Percentiles rank a stretch among this genome's conserved stretches.
Conservation (phyloP, 2,113 vertebrate genomes). For the Cebus imitator region DNA sequence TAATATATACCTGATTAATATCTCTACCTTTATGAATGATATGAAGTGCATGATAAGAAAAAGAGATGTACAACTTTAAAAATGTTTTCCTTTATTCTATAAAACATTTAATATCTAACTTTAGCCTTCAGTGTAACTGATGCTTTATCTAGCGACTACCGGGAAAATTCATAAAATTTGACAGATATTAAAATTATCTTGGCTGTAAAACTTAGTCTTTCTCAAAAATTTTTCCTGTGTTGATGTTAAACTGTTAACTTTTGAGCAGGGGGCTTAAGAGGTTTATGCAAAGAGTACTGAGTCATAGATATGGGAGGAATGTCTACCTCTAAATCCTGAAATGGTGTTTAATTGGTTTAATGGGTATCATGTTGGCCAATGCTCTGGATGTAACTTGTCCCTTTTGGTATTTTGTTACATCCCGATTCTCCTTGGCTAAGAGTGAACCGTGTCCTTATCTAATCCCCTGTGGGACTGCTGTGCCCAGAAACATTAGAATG, state of each 20-base stretch:
- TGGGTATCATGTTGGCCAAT: background rate
- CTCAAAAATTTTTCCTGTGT: background rate
- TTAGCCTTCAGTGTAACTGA: background rate
- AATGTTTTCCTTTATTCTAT: background rate
- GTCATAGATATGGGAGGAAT: background rate
- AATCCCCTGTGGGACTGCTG: background rate
- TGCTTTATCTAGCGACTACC: background rate
- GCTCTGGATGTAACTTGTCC: background rate
- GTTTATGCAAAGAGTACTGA: background rate
- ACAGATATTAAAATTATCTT: background rate
- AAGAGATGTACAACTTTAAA: background rate
- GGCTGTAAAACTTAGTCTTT: background rate
- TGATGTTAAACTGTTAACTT: background rate
- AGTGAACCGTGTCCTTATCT: background rate
- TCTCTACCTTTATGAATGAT: background rate
- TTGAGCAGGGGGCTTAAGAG: background rate
- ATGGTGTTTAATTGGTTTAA: background rate
- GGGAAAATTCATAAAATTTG: background rate
- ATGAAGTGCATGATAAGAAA: background rate
- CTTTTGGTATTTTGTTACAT: background rate
- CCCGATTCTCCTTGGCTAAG: background rate
- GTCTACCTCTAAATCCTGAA: background rate
- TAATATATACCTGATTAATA: background rate
- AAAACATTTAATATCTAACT: background rate
- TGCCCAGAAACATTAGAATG: accelerated